A percentile compares a stretch with the other conserved stretches of the same genome.
Evolutionary conservation across 2,888 invertebrate species (phyloP).

Genomic region (Diarsia brunnea): DNA sequence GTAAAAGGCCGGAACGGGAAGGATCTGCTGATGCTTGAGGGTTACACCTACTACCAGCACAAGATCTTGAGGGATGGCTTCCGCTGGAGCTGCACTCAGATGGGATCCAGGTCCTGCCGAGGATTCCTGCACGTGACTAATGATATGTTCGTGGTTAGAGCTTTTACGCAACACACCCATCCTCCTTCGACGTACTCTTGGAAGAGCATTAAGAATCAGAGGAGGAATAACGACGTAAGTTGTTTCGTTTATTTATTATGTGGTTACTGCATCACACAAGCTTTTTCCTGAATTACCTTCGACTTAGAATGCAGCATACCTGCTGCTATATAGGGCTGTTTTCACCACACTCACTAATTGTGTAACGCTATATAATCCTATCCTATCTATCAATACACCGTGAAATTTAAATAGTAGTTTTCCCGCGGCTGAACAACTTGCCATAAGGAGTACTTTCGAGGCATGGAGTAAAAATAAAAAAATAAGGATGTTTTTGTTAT

Average conservation of each 20-base stretch:
- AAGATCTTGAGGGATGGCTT: conserved; percentile 85
- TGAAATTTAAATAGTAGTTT: too few species aligned
- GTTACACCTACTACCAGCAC: conserved; percentile 88
- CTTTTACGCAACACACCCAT: conserved; percentile 85
- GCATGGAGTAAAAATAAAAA: too few species aligned
- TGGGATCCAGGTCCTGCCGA: conserved; percentile 87
- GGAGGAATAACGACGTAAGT: conserved; percentile 66
- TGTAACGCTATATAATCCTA: too few species aligned
- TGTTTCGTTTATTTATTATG: not conserved
- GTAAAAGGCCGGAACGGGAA: conserved; percentile 87
- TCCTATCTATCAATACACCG: too few species aligned
- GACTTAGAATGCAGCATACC: not conserved
- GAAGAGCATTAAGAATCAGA: conserved; percentile 75
- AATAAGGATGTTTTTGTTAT: too few species aligned
- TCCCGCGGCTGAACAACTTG: too few species aligned
- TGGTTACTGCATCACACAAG: not conserved
- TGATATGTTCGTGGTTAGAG: conserved; percentile 84
- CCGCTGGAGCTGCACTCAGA: conserved; percentile 89
- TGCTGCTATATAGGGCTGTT: too few species aligned
- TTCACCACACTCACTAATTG: not conserved
- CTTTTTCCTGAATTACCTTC: not conserved
- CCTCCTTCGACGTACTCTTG: conserved; percentile 83
- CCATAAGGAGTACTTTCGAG: too few species aligned
- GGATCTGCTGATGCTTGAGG: conserved; percentile 84
- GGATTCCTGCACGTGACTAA: conserved; percentile 86